Evolutionary conservation across 2,113 vertebrate species (phyloP), one percentile per base, ranked within the genome.

Genomic region (Elaphurus davidianus): DNA sequence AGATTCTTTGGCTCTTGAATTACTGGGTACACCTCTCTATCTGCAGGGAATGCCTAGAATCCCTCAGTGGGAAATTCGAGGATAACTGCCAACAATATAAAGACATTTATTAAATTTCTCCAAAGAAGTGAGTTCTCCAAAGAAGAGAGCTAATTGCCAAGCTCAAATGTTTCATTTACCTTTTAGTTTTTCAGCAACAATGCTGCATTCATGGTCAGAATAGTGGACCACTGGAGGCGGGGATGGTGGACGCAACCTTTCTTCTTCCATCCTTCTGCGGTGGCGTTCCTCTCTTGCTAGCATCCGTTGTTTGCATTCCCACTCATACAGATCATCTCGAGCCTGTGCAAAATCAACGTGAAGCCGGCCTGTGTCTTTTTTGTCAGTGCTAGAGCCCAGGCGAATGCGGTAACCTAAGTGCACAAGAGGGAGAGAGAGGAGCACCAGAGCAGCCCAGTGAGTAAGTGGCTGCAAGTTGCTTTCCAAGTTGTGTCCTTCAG

Each of bases 281-380:
- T 99, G 99, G 15, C 99, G 99, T 97, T 99, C 99, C 98, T 99
- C 99, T 5, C 99, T 98, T 14, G 99, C 99, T 97, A 99, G 96
- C 99, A 99, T 99, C 33, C 99, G 99, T 99, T 99, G 99, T 97
- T 98, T 99, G 97, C 99, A 99, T 87, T 99, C 99, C 99, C 99
- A 99, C 98, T 99, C 99, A 0, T 99, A 99, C n/a, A 99, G 99
- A 91, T 99, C 99, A 0, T 99, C 99, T 95, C 99, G 98, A 28
- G 99, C 99, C 98, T 99, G 99, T 0, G 99, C 99, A 23, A 99
- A 99, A 98, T 99, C 99, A 98, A 99, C 99, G 0, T 99, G 99
- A 90, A 99, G 99, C 4, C 99, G 99, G 4, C 99, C 99, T 0
- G 99, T 99, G 98, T 99, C 99, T 98, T 99, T 99, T 98, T 99